Base-by-base conservation (phyloP, 2,888 invertebrate genomes). In the Ceramica pisi region DNA sequence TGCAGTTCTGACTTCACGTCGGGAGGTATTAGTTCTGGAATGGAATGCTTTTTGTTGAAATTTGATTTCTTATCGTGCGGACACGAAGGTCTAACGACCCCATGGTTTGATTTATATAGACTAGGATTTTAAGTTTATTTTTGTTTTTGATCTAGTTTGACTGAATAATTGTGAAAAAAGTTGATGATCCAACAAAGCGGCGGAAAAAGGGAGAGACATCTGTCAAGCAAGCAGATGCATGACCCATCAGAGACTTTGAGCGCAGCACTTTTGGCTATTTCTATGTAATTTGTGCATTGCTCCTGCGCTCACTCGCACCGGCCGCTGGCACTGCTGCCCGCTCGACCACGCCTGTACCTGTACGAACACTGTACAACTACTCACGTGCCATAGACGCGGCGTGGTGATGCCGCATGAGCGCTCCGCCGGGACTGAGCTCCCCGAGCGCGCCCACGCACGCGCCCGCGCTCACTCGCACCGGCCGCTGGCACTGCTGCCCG, bases 371-470 rank as follows among this genome's bases (percentile, higher is more conserved):
- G 31, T 31, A 31, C 31, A 31, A 31, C 31, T 31, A 31, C 80
- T 80, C 56, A 81, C 81, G 71, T 77, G 98, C 97, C 91, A 97
- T 96, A 67, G 97, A 97, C 81, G 98, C 98, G 87, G 98, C 98
- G 88, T 98, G 97, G 90, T 98, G 98, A 53, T 98, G 98, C 81
- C 98, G 97, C 99, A 99, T 99, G 50, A 99, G 96, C 38, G 98
- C 97, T 35, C 99, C 99, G 67, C 99, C 99, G 1, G 99, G 99
- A 81, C 98, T 98, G 51, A 99, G 96, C 94, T 99, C 99, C 6
- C 98, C 98, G 8, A 99, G 94, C 67, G 98, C 98, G 85, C 97
- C 97, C 44, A 98, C 98, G 2, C 99, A 98, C 1, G 98, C 97
- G 67, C 97, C 97, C 19, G 98, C 97, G 85, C 96, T 97, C 59